Evolutionary conservation across 2,888 invertebrate species (phyloP).

Genomic region (Steinernema hermaphroditum): DNA sequence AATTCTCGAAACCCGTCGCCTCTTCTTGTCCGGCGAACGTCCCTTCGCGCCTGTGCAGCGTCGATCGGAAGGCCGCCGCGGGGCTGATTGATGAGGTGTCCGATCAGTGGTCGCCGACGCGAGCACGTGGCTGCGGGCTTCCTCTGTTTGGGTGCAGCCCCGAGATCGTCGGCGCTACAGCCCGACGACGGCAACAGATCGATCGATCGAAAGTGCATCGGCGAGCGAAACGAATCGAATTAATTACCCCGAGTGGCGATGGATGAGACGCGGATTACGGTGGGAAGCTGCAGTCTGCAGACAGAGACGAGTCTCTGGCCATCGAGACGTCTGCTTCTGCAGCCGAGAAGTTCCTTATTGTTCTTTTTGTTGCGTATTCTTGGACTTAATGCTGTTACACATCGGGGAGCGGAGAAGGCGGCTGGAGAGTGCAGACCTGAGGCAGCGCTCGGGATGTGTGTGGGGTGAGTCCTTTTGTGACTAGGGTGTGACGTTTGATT

Average conservation of each 20-base stretch:
- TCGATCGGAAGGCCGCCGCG: too few relatives aligned
- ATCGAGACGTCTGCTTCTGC: background rate
- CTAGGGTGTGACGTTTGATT: too few relatives aligned
- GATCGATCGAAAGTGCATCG: slow-evolving; percentile 23
- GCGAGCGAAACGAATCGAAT: background rate
- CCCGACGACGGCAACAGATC: too few relatives aligned
- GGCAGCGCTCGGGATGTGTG: too few relatives aligned
- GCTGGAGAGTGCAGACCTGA: too few relatives aligned
- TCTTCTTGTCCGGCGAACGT: too few relatives aligned
- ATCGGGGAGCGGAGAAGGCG: background rate
- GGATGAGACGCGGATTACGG: background rate
- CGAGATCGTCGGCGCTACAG: background rate
- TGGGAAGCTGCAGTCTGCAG: background rate
- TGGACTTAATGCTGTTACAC: background rate
- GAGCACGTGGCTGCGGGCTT: slow-evolving; percentile 2
- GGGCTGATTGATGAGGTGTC: slow-evolving; percentile 11
- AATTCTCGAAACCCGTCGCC: too few relatives aligned
- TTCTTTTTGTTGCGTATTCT: background rate
- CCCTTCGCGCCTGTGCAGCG: too few relatives aligned
- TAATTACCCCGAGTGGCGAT: background rate
- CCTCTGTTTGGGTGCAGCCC: slow-evolving; percentile 12
- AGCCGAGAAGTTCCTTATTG: slow-evolving; percentile 7
- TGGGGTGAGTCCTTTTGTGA: too few relatives aligned
- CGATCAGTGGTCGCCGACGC: background rate
- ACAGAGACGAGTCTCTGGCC: background rate